A percentile compares a stretch with the other conserved stretches of the same genome.
Evolutionary conservation across 2,113 vertebrate species (phyloP).

Genomic region (Grallaria varia): DNA sequence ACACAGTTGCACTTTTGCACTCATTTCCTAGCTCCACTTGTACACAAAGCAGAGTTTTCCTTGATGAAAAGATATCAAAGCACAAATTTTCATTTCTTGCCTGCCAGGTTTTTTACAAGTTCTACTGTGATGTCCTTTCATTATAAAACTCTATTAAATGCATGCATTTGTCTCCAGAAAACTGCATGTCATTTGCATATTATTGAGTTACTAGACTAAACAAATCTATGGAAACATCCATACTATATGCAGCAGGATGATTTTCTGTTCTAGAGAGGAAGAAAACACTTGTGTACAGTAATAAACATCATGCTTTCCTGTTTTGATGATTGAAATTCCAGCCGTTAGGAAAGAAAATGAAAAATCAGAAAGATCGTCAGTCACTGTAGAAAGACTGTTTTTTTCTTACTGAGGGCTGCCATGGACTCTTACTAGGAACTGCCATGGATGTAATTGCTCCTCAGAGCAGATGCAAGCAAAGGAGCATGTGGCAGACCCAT

Average conservation of each 20-base stretch:
- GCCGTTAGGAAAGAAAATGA: neutral
- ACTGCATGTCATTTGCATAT: neutral
- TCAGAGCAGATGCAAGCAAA: neutral
- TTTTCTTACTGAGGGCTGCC: neutral
- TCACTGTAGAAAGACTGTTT: accelerated
- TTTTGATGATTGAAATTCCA: neutral
- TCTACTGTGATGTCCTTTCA: neutral
- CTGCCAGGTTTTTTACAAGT: neutral
- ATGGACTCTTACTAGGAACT: neutral
- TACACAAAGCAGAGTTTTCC: neutral
- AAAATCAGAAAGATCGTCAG: neutral
- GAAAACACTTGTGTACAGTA: neutral
- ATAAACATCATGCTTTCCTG: neutral
- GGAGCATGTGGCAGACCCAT: neutral
- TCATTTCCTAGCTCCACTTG: neutral
- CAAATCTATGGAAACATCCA: neutral
- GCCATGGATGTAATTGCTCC: neutral
- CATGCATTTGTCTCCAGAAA: neutral
- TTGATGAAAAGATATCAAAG: neutral
- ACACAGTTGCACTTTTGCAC: neutral
- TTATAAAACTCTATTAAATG: neutral
- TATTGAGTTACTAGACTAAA: neutral
- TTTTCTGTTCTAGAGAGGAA: neutral
- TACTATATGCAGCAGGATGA: neutral
- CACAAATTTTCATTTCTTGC: neutral